A percentile compares a stretch with the other conserved stretches of the same genome.
Evolutionary conservation across 2,113 vertebrate species (phyloP).

Genomic region (Crotalus viridis): DNA sequence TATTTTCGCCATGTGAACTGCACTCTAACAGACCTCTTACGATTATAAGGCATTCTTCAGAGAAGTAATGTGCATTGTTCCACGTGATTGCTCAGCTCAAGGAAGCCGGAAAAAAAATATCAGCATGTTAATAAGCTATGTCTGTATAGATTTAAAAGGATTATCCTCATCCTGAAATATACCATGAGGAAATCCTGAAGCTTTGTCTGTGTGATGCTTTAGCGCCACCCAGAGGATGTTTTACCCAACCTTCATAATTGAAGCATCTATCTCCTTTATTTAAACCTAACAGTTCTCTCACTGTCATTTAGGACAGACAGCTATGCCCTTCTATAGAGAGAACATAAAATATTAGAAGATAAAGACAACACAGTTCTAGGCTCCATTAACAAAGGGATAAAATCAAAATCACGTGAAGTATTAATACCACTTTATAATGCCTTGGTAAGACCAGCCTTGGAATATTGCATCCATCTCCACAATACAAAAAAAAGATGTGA

Average conservation of each 20-base stretch:
- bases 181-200: not conserved
- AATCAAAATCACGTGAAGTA: not conserved
- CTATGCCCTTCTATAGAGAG: slow-evolving; percentile 32
- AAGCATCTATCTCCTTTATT: not conserved
- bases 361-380: not conserved
- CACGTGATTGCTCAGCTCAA: fast-evolving
- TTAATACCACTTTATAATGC: not conserved
- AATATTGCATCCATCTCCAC: not conserved
- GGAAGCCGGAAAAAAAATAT: not conserved
- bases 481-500: not conserved
- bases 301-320: slow-evolving; percentile 11
- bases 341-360: slow-evolving; percentile 44
- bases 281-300: slow-evolving; percentile 23
- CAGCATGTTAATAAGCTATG: not conserved
- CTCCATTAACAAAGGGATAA: not conserved
- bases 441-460: not conserved
- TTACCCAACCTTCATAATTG: not conserved
- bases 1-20: not conserved
- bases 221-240: slow-evolving; percentile 58
- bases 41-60: not conserved
- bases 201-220: slow-evolving; percentile 23
- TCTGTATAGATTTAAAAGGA: not conserved
- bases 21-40: not conserved
- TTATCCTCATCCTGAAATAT: not conserved
- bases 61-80: not conserved